Base-by-base conservation (phyloP, 1,140 invertebrate genomes). In the Bradysia coprophila region DNA sequence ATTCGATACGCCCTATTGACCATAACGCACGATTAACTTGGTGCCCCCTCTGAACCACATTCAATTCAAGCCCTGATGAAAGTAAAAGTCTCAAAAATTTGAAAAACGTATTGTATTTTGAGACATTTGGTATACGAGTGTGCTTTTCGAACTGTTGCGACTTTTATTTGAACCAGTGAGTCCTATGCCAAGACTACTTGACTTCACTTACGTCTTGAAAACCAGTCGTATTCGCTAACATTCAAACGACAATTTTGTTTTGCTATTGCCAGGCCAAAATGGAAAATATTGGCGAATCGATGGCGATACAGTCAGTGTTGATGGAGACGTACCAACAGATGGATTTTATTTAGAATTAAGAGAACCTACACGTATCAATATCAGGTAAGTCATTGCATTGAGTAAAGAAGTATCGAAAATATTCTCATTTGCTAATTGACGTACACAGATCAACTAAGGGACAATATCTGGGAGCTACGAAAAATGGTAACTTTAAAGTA, bases 241-340 rank as follows among this genome's bases (percentile, higher is more conserved):
- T 28, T 28, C 13, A 28, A 8, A 8, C 24, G 24, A 28, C 13
- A 13, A 28, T 8, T 28, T 28, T 28, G 24, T 18, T 38, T 38
- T 38, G 6, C 21, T 38, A 10, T 19, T 4, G 56, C 53, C 54
- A 92, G 89, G 88, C 51, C 79, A 85, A 61, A 92, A 89, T 64
- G 82, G 83, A 51, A 92, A 91, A 62, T 96, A 92, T 63, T 92
- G 88, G 89, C 78, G 84, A 57, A 76, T 84, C 32, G 79, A 85
- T 52, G 77, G 78, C 50, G 91, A 95, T 62, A 74, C 76, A 37
- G 78, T 96, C 16, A 78, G 76, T 11, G 86, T 87, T 31, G 88
- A 93, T 57, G 75, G 83, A 9, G 84, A 89, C 45, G 59, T 68
- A 34, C 80, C 87, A n/a, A 63, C 72, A 18, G 79, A 87, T 59